Base-by-base conservation (phyloP, 37 sponge, comb jelly and placozoan species). In the Geodia barretti region DNA sequence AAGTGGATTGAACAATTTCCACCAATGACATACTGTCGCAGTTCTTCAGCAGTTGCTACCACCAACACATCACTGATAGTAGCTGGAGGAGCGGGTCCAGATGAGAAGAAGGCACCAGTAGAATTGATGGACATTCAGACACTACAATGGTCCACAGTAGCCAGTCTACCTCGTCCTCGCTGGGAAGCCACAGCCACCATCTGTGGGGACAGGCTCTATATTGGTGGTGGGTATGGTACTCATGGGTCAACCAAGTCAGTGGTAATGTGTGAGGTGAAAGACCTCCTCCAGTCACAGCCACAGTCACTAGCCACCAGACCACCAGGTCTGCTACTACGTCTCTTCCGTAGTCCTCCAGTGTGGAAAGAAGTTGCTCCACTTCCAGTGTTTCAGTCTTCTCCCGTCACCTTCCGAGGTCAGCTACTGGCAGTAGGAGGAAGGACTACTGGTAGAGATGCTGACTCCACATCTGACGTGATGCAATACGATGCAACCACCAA, bases 361-460 rank as follows among this genome's bases (percentile, higher is more conserved):
- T 62, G 64, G 64, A n/a, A 62, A n/a, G 7, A 62, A 5, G 26
- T 62, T 28, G 64, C 8, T 62, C 26, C n/a, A 28, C n/a, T 28
- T 28, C 8, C 64, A 5, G 3, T 9, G n/a, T 62, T 9, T 5
- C 9, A 2, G 1, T 62, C 64, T 3, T 34, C 35, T 4, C 21
- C 23, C 23, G 2, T 35, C 37, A 30, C 37, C 25, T 29, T 69
- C 23, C 34, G 4, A 30, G 70, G 70, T 34, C 70, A 11, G 31
- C 37, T 69, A 29, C 70, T 36, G 70, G 70, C 70, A 69, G 33
- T 69, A 23, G 70, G 70, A 34, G 70, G 70, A 23, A 62, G 64
- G 64, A 28, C 24, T 62, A 28, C 64, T 28, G 64, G 26, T 9
- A 2, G 9, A 2, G 26, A 9, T 3, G n/a, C n/a, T n/a, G n/a